These are phyloP conservation scores for Phaethornis superciliosus DNA, from an alignment of 2,113 vertebrate species.

Conservation along the genomic window DNA sequence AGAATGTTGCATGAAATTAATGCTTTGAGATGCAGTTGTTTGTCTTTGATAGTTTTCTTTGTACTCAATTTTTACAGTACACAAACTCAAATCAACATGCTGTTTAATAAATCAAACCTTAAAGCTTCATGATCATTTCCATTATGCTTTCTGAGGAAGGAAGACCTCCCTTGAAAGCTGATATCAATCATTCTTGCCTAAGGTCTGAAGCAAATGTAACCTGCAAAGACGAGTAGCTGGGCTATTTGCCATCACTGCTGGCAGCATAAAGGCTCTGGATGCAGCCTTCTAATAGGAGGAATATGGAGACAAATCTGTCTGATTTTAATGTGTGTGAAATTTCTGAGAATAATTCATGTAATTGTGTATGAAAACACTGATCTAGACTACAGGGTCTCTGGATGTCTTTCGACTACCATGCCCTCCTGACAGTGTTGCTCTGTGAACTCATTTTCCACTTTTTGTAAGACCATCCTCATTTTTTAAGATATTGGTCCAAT, in stretches of 20 bases:
- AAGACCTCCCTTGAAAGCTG: constrained; percentile 24
- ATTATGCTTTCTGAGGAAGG: constrained; percentile 31
- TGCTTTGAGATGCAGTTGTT: background rate
- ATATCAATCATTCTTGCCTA: constrained; percentile 49
- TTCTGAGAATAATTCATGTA: background rate
- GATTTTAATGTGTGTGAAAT: background rate
- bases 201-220: constrained; percentile 59
- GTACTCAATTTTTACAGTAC: background rate
- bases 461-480: fast-evolving
- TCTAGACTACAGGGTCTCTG: background rate
- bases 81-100: background rate
- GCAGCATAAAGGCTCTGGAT: constrained; percentile 20
- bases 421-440: background rate
- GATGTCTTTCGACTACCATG: background rate
- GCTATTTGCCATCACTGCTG: constrained; percentile 63
- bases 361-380: background rate
- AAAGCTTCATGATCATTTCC: background rate
- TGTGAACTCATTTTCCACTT: background rate
- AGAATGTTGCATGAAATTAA: constrained; percentile 7
- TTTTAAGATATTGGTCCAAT: background rate
- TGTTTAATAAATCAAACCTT: constrained; percentile 15
- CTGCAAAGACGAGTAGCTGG: constrained; percentile 62
- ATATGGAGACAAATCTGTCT: constrained; percentile 45
- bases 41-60: background rate
- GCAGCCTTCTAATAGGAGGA: constrained; percentile 22